Evolutionary conservation across 2,888 invertebrate species (phyloP).

Genomic region (Xylophagus ater): DNA sequence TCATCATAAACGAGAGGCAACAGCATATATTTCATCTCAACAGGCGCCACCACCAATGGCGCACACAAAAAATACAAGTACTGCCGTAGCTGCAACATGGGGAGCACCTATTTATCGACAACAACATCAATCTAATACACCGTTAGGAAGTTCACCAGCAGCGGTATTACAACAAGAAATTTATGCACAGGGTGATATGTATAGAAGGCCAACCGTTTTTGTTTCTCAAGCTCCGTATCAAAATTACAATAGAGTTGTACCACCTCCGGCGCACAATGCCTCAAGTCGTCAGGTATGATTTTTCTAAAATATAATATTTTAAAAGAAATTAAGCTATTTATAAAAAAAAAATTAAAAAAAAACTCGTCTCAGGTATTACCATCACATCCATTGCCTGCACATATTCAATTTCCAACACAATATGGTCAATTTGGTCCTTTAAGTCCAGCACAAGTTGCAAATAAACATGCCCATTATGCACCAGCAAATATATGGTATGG

Average conservation of each 20-base stretch:
- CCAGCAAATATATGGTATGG: conserved; percentile 41
- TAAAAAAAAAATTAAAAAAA: conserved; percentile 23
- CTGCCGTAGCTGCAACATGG: conserved; percentile 29
- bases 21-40: conserved; percentile 24
- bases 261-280: conserved; percentile 39
- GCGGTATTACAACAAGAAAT: conserved; percentile 37
- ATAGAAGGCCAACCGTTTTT: conserved; percentile 56
- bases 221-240: conserved; percentile 45
- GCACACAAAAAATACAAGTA: conserved; percentile 36
- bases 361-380: conserved; percentile 50
- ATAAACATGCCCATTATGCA: conserved; percentile 40
- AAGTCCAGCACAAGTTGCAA: conserved; percentile 40
- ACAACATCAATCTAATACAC: conserved; percentile 44
- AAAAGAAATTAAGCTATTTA: conserved; percentile 3
- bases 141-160: conserved; percentile 36
- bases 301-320: too few species aligned
- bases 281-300: conserved; percentile 40
- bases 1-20: conserved; percentile 37
- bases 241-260: conserved; percentile 36
- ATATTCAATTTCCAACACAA: conserved; percentile 65
- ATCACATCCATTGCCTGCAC: conserved; percentile 68
- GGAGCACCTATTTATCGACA: conserved; percentile 35
- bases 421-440: conserved; percentile 44
- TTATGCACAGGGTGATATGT: conserved; percentile 45
- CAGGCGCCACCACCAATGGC: conserved; percentile 36